A percentile compares a stretch with the other conserved stretches of the same genome.
Evolutionary conservation across 2,113 vertebrate genomes (phyloP).

Genomic region (Oreocharis arfaki): DNA sequence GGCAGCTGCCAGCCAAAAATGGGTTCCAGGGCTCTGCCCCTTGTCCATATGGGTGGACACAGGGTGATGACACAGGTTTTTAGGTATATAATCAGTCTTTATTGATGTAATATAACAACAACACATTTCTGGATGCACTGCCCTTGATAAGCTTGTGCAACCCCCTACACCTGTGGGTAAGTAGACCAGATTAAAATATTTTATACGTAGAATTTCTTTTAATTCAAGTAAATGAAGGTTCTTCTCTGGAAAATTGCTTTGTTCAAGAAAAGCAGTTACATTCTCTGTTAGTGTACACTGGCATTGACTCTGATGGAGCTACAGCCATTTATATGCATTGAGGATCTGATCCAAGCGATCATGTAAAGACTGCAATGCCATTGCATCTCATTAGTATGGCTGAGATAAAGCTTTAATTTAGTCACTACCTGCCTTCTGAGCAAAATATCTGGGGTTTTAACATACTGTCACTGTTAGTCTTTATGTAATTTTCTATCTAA

Average conservation of each 20-base stretch:
- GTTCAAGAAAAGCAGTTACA: neutral
- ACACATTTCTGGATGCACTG: neutral
- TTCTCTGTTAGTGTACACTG: neutral
- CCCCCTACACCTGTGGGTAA: neutral
- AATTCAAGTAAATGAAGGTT: neutral
- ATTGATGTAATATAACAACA: neutral
- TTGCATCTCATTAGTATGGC: neutral
- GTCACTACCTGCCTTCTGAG: neutral
- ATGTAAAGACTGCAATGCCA: neutral
- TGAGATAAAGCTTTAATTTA: conserved; percentile 7
- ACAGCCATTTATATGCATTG: neutral
- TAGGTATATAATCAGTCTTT: neutral
- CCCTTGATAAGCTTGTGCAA: neutral
- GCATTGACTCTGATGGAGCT: neutral
- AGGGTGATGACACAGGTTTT: conserved; percentile 1
- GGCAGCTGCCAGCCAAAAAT: neutral
- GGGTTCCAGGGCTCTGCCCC: neutral
- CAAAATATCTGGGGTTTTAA: neutral
- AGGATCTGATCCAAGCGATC: neutral
- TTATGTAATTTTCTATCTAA: neutral
- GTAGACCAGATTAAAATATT: neutral
- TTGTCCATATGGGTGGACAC: neutral
- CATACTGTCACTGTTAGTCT: neutral
- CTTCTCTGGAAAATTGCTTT: neutral
- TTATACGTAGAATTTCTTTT: neutral